Evolutionary conservation across 2,797 vertebrate genomes (phyloP).

Genomic region (Microctenopoma steveboyesi): DNA sequence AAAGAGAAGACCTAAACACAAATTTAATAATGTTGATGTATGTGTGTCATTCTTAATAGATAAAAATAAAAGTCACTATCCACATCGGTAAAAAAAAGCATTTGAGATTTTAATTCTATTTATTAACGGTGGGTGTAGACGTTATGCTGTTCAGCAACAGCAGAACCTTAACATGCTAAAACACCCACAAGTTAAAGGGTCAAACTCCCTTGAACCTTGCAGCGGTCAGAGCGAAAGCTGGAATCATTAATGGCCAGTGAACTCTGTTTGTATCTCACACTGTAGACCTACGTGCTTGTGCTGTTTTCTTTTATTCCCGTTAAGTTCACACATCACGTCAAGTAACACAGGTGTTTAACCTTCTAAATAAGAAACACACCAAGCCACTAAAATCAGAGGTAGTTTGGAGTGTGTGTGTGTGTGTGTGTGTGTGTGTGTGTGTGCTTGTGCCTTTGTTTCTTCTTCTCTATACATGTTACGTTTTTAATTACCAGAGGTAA

Average conservation of each 20-base stretch:
- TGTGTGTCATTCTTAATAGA: neutral
- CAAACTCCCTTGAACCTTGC: slow-evolving; percentile 50
- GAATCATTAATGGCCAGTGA: slow-evolving; percentile 57
- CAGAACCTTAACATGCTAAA: slow-evolving; percentile 31
- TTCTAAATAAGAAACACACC: no score
- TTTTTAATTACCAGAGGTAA: slow-evolving; percentile 17
- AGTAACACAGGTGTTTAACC: no score
- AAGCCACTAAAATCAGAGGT: no score
- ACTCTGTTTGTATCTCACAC: slow-evolving; percentile 45
- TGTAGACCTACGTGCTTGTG: slow-evolving; percentile 11
- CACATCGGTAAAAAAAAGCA: no score
- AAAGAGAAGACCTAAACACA: neutral
- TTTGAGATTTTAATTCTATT: neutral
- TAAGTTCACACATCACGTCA: no score
- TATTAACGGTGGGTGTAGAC: neutral
- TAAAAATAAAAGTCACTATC: no score
- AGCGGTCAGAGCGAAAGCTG: slow-evolving; percentile 49
- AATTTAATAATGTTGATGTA: neutral
- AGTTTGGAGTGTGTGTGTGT: no score
- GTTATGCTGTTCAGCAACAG: slow-evolving; percentile 9
- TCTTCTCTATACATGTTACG: neutral
- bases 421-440: no score
- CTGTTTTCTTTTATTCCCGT: neutral
- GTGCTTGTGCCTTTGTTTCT: neutral
- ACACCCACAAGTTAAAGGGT: slow-evolving; percentile 51